Base-by-base conservation (phyloP, 2,888 invertebrate genomes). In the Zeuzera pyrina region DNA sequence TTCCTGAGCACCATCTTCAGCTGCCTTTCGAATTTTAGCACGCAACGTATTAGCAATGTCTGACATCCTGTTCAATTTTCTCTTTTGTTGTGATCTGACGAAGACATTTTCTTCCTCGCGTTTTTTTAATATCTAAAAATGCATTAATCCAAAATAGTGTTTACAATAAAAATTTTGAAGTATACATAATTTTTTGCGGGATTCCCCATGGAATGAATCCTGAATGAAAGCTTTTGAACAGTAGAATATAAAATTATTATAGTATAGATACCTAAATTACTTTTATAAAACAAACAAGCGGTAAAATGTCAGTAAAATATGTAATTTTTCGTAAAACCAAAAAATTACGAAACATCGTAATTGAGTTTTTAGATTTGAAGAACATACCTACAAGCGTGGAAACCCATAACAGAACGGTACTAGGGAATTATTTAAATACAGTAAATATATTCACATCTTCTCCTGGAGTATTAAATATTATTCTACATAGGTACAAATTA, bases 71-170 rank as follows among this genome's bases (percentile, higher is more conserved):
- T 91, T 91, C 3, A 93, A 83, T 43, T 89, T 86, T 5, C 91
- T 85, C 51, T 92, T 93, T 51, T 93, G 93, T 47, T 92, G 90
- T 29, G 90, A 91, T 52, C 90, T 88, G 3, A 94, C 89, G 24
- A 91, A 88, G 0, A 90, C 83, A 60, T 93, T 94, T 67, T 97
- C 96, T 45, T 94, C 94, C 64, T 95, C 95, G 2, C 95, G 86
- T 55, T 91, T 92, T 68, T 92, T 93, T 27, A 97, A 66, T 5
- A 95, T 88, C 84, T 84, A 26, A 2, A 42, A 49, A 21, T 8
- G 7, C n/a, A n/a, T n/a, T n/a, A n/a, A n/a, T n/a, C n/a, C n/a
- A n/a, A n/a, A n/a, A n/a, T n/a, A n/a, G n/a, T n/a, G n/a, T n/a
- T n/a, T n/a, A n/a, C n/a, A n/a, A n/a, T n/a, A n/a, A n/a, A n/a